A percentile compares a stretch with the other conserved stretches of the same genome.
phyloP scores from a whole-genome alignment of 1,140 invertebrate species.

The Maconellicoccus hirsutus region DNA sequence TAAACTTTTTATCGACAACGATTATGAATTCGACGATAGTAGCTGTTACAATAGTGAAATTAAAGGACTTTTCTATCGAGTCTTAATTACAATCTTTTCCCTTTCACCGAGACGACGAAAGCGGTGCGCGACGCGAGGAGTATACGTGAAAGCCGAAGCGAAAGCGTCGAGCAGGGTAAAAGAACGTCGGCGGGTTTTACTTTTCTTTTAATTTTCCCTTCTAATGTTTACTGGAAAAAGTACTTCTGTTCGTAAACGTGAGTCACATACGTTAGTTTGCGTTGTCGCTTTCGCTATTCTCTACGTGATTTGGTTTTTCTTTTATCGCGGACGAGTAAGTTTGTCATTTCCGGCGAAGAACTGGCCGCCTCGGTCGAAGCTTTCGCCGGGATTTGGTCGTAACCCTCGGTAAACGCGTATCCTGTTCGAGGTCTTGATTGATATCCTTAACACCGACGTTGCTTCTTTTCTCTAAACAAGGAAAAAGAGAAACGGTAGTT shows the following conservation, averaged over 20 bases:
- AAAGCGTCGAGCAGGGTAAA: not conserved
- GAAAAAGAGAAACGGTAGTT: too few relatives aligned
- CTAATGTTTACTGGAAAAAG: slow-evolving; percentile 18
- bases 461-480: too few relatives aligned
- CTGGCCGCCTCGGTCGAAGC: not conserved
- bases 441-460: not conserved
- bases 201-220: slow-evolving; percentile 21
- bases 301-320: slow-evolving; percentile 21
- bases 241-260: slow-evolving; percentile 20
- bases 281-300: not conserved
- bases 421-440: slow-evolving; percentile 1
- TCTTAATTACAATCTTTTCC: slow-evolving; percentile 19
- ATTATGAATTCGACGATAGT: not conserved
- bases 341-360: slow-evolving; percentile 15
- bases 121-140: too few relatives aligned
- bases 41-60: slow-evolving; percentile 12
- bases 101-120: not conserved
- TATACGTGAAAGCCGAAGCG: too few relatives aligned
- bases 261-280: slow-evolving; percentile 21
- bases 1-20: not conserved
- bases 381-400: not conserved
- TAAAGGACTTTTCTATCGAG: slow-evolving; percentile 21
- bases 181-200: not conserved
- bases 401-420: not conserved
- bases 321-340: slow-evolving; percentile 16